Evolutionary conservation across 2,113 vertebrate genomes (phyloP), one percentile per base, ranked within the genome.

Genomic region (Sigmodon hispidus): DNA sequence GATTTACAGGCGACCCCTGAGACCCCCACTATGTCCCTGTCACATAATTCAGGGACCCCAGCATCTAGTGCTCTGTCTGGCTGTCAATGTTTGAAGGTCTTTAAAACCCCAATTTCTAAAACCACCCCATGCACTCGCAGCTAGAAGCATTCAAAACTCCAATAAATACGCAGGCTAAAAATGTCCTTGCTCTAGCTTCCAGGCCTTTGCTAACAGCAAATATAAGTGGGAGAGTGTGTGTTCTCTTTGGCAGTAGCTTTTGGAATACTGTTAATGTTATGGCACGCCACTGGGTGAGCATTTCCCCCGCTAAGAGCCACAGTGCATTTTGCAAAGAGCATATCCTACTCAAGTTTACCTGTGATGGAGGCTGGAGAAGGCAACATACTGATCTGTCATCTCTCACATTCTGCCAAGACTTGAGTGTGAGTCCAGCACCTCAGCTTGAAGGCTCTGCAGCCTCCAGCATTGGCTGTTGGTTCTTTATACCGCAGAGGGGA

Each of bases 81-180:
- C 73, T 29, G 79, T 75, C 83, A 40, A 75, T 29, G 5, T 76
- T 61, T 81, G 45, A 90, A 69, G 72, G 72, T 77, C 94, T 93
- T 93, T 83, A 93, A 92, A 92, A 67, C 7, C 85, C 79, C 48
- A 61, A n/a, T 45, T 90, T 92, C 69, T 83, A 90, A 6, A 40
- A 34, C 65, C 57, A 61, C 72, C 61, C 77, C 0, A 4, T 52
- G n/a, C 21, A 65, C 7, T 87, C 95, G 43, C 81, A 75, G 95
- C 86, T 26, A 91, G 95, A 79, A 29, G 34, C 7, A 0, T 81
- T 96, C 91, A 95, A 96, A 94, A 92, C 94, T 85, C 89, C 86
- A 79, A 11, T 81, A 87, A 96, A 80, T 4, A 40, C 76, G 29
- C 31, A 7, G 61, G 36, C 94, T 91, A 26, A 89, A 94, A 87